A percentile compares a stretch with the other conserved stretches of the same genome.
Evolutionary conservation across 1,140 invertebrate genomes (phyloP).

Genomic region (Drosophila orosa): DNA sequence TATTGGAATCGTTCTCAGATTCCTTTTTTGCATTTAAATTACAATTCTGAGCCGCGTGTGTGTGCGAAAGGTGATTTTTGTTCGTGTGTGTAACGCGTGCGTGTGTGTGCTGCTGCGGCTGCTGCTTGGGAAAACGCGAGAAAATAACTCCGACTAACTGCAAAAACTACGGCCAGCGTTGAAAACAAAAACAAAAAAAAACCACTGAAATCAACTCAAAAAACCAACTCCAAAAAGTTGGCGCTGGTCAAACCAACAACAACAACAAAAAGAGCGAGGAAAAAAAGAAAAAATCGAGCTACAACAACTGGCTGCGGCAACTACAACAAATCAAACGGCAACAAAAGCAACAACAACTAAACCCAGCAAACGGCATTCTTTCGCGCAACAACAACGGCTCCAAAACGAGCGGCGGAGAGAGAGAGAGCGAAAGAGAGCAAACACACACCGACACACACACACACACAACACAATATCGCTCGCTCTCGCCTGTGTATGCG

Average conservation of each 20-base stretch:
- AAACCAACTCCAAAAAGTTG: slow-evolving; percentile 50
- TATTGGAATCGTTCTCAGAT: slow-evolving; percentile 48
- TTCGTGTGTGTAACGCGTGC: slow-evolving; percentile 40
- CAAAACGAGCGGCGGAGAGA: slow-evolving; percentile 25
- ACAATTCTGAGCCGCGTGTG: slow-evolving; percentile 31
- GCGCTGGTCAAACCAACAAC: slow-evolving; percentile 59
- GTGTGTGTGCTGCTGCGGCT: slow-evolving; percentile 20
- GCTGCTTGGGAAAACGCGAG: slow-evolving; percentile 33
- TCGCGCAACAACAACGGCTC: slow-evolving; percentile 77
- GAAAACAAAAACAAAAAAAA: slow-evolving; percentile 31
- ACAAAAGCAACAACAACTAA: slow-evolving; percentile 62
- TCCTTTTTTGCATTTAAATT: slow-evolving; percentile 44
- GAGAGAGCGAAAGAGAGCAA: slow-evolving; percentile 57
- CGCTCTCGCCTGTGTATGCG: slow-evolving; percentile 27
- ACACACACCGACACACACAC: slow-evolving; percentile 17
- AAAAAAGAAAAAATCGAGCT: slow-evolving; percentile 44
- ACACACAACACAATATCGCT: slow-evolving; percentile 10
- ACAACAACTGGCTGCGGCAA: slow-evolving; percentile 53
- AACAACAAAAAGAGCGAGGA: slow-evolving; percentile 31
- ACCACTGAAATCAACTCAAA: slow-evolving; percentile 38
- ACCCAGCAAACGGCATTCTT: slow-evolving; percentile 83
- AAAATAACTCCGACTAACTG: slow-evolving; percentile 41
- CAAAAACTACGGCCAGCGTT: slow-evolving; percentile 14
- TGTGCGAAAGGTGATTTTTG: slow-evolving; percentile 41
- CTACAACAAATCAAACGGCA: slow-evolving; percentile 57